Evolutionary conservation across 2,113 vertebrate genomes (phyloP), one percentile per base, ranked within the genome.

Genomic region (Labrus mixtus): DNA sequence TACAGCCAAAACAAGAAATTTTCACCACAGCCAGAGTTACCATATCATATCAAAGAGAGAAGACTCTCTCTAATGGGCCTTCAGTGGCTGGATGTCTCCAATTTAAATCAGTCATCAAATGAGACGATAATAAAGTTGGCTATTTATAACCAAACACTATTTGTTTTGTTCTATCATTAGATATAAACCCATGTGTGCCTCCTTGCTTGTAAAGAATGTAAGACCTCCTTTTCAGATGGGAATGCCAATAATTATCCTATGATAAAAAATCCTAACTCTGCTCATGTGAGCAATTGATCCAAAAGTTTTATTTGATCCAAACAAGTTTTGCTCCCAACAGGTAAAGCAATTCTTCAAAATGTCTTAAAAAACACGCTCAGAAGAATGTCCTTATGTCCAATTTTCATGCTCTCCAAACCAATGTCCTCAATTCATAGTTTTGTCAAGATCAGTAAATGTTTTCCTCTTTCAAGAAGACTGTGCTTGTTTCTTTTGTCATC

Each of bases 271-370:
- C 71, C 78, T 74, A 79, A 76, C 67, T 79, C 78, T 84, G 85
- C 86, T 86, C 82, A 79, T 51, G 76, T 33, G 67, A 91, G 83
- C 83, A 81, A 77, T 86, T 91, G 84, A 89, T 91, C 90, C 88
- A 81, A 91, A 90, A 76, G 69, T 84, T 86, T 86, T 68, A 82
- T 89, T 92, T 93, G 92, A 92, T 93, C 92, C 92, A 90, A 91
- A 91, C 80, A 86, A 80, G 86, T 78, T 90, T 93, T 92, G 88
- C 90, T 93, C 91, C 91, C 87, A 89, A 91, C 45, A 64, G 66
- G 68, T 86, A 87, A 90, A 85, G 79, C 78, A 76, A 74, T 78
- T 61, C 79, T 78, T 73, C 68, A 67, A 85, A 92, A 89, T 68
- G 80, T 91, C 73, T 87, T 78, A 87, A 65, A 89, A 92, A 90